Conservation (phyloP, 2,797 vertebrate species). For the Anas georgica region DNA sequence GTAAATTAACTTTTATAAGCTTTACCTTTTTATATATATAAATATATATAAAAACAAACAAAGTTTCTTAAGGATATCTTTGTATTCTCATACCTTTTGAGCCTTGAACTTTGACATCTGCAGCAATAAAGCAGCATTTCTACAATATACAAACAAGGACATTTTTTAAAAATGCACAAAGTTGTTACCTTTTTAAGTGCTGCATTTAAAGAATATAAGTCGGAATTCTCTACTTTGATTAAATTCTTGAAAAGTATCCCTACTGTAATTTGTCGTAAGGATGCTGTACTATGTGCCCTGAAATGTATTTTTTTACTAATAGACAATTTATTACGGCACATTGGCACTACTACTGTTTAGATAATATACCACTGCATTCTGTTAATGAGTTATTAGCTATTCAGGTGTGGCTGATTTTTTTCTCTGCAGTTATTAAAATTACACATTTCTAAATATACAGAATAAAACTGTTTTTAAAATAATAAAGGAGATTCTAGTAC, state of each 20-base stretch:
- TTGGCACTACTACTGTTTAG: slow-evolving; percentile 94
- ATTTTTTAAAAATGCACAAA: slow-evolving; percentile 94
- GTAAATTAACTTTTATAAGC: slow-evolving; percentile 99
- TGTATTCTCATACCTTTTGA: slow-evolving; percentile 97
- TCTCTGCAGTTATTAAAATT: slow-evolving; percentile 88
- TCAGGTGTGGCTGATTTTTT: slow-evolving; percentile 91
- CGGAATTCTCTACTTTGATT: slow-evolving; percentile 90
- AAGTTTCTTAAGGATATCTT: slow-evolving; percentile 95
- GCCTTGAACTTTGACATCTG: slow-evolving; percentile 98
- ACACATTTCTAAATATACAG: slow-evolving; percentile 99
- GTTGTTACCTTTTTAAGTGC: slow-evolving; percentile 96
- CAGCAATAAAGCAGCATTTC: slow-evolving; percentile 98
- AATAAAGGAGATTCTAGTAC: slow-evolving; percentile 75
- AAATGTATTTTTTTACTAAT: slow-evolving; percentile 99
- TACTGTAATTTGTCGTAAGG: slow-evolving; percentile 98
- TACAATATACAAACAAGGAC: slow-evolving; percentile 90
- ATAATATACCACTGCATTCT: slow-evolving; percentile 94
- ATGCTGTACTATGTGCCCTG: slow-evolving; percentile 98
- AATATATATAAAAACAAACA: slow-evolving; percentile 91
- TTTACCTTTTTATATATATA: slow-evolving; percentile 99
- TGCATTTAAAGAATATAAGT: slow-evolving; percentile 93
- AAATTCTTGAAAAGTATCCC: slow-evolving; percentile 91
- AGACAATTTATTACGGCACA: slow-evolving; percentile 99
- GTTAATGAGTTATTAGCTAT: slow-evolving; percentile 89
- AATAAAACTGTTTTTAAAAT: slow-evolving; percentile 99